A percentile compares a stretch with the other conserved stretches of the same genome.
phyloP scores from a whole-genome alignment of 2,797 vertebrate species.

The Pseudochirops corinnae region DNA sequence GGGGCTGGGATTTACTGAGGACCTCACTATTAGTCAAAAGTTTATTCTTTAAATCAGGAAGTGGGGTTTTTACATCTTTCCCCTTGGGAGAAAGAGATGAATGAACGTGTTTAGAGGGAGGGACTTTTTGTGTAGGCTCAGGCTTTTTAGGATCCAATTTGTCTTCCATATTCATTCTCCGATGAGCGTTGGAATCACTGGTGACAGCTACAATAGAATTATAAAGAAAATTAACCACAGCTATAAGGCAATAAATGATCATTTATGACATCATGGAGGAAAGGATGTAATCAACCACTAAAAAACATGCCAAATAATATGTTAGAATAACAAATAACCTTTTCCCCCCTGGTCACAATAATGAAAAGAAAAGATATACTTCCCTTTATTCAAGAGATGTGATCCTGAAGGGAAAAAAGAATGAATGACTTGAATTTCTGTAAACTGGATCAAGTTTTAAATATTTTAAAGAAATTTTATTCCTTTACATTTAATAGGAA shows the following conservation, averaged over 20 bases:
- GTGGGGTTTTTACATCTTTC: constrained; percentile 76
- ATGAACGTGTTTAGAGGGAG: constrained; percentile 77
- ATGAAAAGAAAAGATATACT: not conserved
- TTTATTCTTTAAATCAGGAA: constrained; percentile 84
- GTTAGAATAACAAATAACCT: not conserved
- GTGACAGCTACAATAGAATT: constrained; percentile 85
- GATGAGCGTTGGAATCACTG: constrained; percentile 79
- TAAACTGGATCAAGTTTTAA: not conserved
- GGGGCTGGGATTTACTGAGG: constrained; percentile 74
- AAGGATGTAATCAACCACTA: not conserved
- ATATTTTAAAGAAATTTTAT: not conserved
- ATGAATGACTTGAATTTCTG: not conserved
- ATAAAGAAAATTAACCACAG: constrained; percentile 66
- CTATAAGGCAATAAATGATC: not conserved
- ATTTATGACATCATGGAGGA: not conserved
- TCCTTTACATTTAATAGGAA: not conserved
- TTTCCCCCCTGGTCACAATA: not conserved
- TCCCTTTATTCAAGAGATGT: not conserved
- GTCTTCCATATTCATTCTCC: constrained; percentile 80
- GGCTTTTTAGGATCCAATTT: constrained; percentile 67
- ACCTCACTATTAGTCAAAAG: constrained; percentile 68
- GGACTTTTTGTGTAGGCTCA: constrained; percentile 72
- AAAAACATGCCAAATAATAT: not conserved
- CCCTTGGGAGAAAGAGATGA: constrained; percentile 53
- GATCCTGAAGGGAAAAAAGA: not conserved